phyloP scores from a whole-genome alignment of 1,140 invertebrate genomes.

The Drosophila tani region DNA sequence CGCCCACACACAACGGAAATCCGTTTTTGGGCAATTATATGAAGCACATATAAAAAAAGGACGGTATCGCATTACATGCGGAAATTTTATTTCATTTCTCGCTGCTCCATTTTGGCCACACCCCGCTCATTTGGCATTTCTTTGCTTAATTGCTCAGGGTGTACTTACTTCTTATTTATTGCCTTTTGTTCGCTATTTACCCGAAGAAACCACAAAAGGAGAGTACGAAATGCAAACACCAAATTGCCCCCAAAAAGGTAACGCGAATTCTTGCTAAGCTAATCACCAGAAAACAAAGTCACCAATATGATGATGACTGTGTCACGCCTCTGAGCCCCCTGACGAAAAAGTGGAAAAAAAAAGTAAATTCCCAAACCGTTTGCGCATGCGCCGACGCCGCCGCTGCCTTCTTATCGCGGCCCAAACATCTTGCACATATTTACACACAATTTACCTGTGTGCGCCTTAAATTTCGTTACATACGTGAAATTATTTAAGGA shows the following conservation, averaged over 20 bases:
- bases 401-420: slow-evolving; percentile 64
- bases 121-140: slow-evolving; percentile 60
- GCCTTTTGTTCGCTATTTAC: slow-evolving; percentile 76
- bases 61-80: slow-evolving; percentile 69
- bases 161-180: slow-evolving; percentile 54
- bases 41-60: slow-evolving; percentile 40
- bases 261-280: slow-evolving; percentile 83
- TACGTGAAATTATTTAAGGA: slow-evolving; percentile 76
- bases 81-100: slow-evolving; percentile 47
- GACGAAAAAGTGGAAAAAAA: neutral
- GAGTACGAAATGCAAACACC: slow-evolving; percentile 43
- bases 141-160: slow-evolving; percentile 63
- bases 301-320: slow-evolving; percentile 51
- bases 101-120: slow-evolving; percentile 52
- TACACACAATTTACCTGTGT: slow-evolving; percentile 72
- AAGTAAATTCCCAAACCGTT: slow-evolving; percentile 39
- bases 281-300: slow-evolving; percentile 70
- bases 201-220: slow-evolving; percentile 40
- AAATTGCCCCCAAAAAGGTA: slow-evolving; percentile 48
- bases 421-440: slow-evolving; percentile 75
- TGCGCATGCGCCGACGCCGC: slow-evolving; percentile 62
- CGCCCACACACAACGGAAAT: slow-evolving; percentile 76
- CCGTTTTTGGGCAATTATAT: slow-evolving; percentile 72
- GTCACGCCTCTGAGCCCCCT: slow-evolving; percentile 49
- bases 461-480: slow-evolving; percentile 50